phyloP scores from a whole-genome alignment of 2,113 vertebrate genomes.

The Terrapene triunguis region DNA sequence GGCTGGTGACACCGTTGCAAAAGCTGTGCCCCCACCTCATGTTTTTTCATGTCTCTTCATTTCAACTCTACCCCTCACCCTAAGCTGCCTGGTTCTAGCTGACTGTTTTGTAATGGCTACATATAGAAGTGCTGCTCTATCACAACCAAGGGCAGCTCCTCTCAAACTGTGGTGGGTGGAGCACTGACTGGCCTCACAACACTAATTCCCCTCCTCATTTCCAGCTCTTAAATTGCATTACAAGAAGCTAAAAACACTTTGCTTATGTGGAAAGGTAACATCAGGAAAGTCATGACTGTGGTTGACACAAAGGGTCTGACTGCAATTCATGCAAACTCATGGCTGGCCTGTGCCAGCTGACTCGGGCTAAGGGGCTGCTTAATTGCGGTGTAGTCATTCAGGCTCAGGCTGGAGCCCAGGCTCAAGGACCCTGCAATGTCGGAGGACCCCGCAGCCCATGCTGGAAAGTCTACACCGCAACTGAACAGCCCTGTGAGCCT shows the following conservation, averaged over 20 bases:
- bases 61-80: neutral
- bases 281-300: neutral
- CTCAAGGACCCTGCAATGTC: too few species aligned
- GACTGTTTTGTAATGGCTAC: rapidly evolving
- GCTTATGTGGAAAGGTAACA: neutral
- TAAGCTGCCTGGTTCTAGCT: neutral
- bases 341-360: neutral
- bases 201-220: neutral
- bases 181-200: neutral
- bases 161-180: neutral
- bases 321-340: neutral
- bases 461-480: too few species aligned
- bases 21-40: rapidly evolving
- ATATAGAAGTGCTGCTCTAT: neutral
- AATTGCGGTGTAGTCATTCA: too few species aligned
- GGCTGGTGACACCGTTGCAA: neutral
- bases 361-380: too few species aligned
- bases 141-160: rapidly evolving
- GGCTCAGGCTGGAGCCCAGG: too few species aligned
- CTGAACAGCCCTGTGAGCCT: too few species aligned
- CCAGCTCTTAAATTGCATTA: neutral
- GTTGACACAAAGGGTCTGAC: neutral
- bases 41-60: neutral
- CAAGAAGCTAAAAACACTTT: neutral
- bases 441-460: too few species aligned